Evolutionary conservation across 2,888 invertebrate genomes (phyloP), one percentile per base, ranked within the genome.

Genomic region (Andrena minutula): DNA sequence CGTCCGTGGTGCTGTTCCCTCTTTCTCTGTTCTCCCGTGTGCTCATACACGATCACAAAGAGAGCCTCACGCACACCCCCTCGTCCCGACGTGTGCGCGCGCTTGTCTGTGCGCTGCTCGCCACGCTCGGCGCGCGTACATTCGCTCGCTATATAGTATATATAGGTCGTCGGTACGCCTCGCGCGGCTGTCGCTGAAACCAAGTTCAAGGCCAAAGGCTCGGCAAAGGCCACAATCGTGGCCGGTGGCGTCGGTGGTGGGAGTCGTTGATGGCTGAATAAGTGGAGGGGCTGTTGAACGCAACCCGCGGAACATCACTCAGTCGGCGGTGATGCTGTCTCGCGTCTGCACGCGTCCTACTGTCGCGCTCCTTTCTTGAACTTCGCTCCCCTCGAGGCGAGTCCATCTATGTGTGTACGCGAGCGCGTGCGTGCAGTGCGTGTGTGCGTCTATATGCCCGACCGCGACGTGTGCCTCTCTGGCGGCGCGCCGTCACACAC

Each of bases 211-310:
- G 94, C 94, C 94, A 94, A 92, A 93, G 93, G 92, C 93, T 93
- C 92, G 91, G 92, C 92, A 93, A 93, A 93, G 93, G 93, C 93
- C 93, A 92, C 93, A 91, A 92, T 92, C 92, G 94, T 94, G 94
- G 94, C 94, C 94, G 94, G 26, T 23, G 94, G 94, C 94, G 94
- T 94, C 56, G 94, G 61, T 88, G 90, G 89, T 85, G 90, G 91
- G 90, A 90, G 94, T 86, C 88, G 89, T 89, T 89, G 88, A 89
- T 89, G 88, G 94, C 93, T 94, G 94, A 93, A 94, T 92, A 88
- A 89, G 88, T 88, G 89, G 88, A 94, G 95, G 95, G 95, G 95
- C 95, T 95, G 95, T 95, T 95, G 93, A 94, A 94, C 95, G 95
- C 94, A 94, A 95, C 95, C 95, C 95, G 95, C 95, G 95, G 93